Conservation (phyloP, 1,140 invertebrate genomes). For the Paramacrobiotus metropolitanus region DNA sequence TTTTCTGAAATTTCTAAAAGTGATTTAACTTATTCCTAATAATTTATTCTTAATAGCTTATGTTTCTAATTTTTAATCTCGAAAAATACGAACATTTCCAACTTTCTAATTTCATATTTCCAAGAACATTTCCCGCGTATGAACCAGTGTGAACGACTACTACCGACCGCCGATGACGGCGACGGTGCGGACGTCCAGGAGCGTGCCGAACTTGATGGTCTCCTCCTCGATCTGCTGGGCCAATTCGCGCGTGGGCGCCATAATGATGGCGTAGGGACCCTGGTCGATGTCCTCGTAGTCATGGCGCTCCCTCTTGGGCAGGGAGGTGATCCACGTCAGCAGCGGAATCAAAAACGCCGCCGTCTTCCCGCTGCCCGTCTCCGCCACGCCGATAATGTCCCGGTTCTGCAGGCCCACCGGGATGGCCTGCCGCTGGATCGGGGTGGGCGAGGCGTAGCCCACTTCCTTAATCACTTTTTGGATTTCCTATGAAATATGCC, state of each 20-base stretch:
- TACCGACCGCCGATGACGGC: conserved; percentile 74
- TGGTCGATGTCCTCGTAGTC: conserved; percentile 33
- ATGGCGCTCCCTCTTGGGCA: conserved; percentile 72
- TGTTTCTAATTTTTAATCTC: background rate
- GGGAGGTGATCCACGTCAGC: conserved; percentile 86
- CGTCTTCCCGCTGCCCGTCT: conserved; percentile 95
- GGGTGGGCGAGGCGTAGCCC: conserved; percentile 80
- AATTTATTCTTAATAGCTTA: background rate
- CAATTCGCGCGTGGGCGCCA: conserved; percentile 93
- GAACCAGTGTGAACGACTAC: background rate
- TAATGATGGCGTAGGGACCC: conserved; percentile 96
- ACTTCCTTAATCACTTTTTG: conserved; percentile 82
- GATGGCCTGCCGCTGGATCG: conserved; percentile 96
- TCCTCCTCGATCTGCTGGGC: conserved; percentile 99
- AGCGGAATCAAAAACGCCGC: conserved; percentile 92
- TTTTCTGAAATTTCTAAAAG: background rate
- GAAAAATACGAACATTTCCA: background rate
- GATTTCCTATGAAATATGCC: no score
- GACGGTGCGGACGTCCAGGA: conserved; percentile 79
- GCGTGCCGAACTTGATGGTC: conserved; percentile 85
- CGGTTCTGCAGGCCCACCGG: conserved; percentile 93
- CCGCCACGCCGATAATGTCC: conserved; percentile 97
- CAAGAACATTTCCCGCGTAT: background rate
- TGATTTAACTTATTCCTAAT: background rate
- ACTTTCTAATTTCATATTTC: background rate